Conservation (phyloP, 2,888 invertebrate species). For the Orthosia gracilis region DNA sequence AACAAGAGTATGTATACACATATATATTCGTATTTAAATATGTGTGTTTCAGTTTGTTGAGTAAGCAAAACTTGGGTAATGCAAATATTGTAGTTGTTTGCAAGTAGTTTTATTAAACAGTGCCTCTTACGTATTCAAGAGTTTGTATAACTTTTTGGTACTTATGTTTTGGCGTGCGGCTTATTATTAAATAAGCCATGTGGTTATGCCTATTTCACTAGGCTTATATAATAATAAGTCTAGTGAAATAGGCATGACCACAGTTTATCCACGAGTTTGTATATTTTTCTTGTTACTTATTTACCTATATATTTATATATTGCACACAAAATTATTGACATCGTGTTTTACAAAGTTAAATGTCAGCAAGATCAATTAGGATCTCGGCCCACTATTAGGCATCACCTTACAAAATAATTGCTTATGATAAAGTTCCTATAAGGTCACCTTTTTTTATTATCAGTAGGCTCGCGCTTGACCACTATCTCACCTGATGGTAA, state of each 20-base stretch:
- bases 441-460: too few species aligned
- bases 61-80: conserved; percentile 33
- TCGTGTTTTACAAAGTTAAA: not conserved
- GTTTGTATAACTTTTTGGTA: conserved; percentile 14
- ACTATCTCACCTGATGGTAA: too few species aligned
- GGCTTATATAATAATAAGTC: too few species aligned
- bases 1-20: not conserved
- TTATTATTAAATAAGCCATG: conserved; percentile 20
- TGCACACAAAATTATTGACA: too few species aligned
- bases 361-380: not conserved
- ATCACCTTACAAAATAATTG: not conserved
- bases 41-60: conserved; percentile 21
- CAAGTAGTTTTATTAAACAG: conserved; percentile 52
- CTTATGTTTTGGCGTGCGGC: not conserved
- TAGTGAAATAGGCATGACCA: not conserved
- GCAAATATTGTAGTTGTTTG: conserved; percentile 48
- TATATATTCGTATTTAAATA: conserved; percentile 36
- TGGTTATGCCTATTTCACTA: too few species aligned
- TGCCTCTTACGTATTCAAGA: conserved; percentile 40
- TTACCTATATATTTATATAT: too few species aligned
- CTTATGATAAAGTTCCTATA: too few species aligned
- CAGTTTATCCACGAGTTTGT: not conserved
- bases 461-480: too few species aligned
- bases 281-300: not conserved
- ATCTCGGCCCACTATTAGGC: not conserved